Evolutionary conservation across 2,113 vertebrate species (phyloP).

Genomic region (Crotalus horridus): DNA sequence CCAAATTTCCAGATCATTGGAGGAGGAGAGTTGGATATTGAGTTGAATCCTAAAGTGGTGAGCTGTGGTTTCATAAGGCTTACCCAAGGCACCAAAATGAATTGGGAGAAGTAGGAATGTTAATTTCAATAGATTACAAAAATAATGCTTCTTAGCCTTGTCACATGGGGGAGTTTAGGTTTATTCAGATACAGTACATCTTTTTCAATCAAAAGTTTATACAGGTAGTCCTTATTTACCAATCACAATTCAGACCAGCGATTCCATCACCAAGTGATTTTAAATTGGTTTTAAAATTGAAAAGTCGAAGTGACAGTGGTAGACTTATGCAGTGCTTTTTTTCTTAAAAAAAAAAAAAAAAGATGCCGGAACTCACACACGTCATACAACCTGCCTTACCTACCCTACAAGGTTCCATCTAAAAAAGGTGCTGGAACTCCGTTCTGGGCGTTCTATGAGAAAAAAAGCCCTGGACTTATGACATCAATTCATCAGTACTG

Average conservation of each 20-base stretch:
- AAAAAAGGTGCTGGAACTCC: too few species aligned
- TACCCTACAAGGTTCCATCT: too few species aligned
- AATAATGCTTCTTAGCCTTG: background rate
- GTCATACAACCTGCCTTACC: too few species aligned
- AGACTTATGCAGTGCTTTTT: background rate
- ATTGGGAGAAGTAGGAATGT: background rate
- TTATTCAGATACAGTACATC: background rate
- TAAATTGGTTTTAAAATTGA: too few species aligned
- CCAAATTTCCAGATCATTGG: too few species aligned
- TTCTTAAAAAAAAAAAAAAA: too few species aligned
- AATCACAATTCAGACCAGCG: background rate
- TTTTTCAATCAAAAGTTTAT: background rate
- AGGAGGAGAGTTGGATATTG: background rate
- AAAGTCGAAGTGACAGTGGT: background rate
- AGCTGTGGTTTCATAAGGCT: background rate
- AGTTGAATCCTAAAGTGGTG: background rate
- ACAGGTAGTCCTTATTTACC: too few species aligned
- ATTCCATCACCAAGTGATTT: too few species aligned
- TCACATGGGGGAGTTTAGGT: background rate
- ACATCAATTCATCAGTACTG: background rate
- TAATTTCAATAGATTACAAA: background rate
- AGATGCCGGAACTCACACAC: too few species aligned
- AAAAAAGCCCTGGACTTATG: background rate
- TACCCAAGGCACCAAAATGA: background rate
- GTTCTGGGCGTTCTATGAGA: too few species aligned